These are phyloP conservation scores for Varanus salvator DNA, from an alignment of 2,113 vertebrate species.

Conservation along the genomic window DNA sequence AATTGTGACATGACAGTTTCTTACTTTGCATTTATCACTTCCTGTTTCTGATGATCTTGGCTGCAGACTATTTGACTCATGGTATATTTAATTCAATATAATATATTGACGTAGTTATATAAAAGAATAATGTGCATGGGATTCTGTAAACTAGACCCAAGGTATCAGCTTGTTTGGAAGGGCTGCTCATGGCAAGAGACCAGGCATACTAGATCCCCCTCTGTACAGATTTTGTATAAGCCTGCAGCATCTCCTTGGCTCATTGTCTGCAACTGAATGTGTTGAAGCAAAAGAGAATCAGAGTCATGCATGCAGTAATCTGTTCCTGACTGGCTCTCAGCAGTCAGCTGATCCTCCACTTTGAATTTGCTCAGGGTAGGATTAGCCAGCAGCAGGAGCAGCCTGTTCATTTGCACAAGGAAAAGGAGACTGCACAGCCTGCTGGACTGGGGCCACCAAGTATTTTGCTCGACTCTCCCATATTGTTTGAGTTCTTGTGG, in stretches of 20 bases:
- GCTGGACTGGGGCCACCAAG: neutral
- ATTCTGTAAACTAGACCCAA: too few species aligned
- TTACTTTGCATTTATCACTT: constrained; percentile 27
- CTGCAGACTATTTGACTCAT: constrained; percentile 10
- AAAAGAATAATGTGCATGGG: too few species aligned
- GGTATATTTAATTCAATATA: neutral
- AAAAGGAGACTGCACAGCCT: neutral
- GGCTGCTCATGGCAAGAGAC: neutral
- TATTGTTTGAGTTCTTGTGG: neutral
- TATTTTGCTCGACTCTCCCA: neutral
- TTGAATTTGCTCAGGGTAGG: neutral
- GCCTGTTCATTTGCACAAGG: neutral
- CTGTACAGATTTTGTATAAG: neutral
- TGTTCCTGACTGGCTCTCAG: neutral
- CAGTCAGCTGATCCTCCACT: neutral
- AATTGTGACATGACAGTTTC: constrained; percentile 6
- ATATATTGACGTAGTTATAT: too few species aligned
- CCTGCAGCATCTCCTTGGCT: neutral
- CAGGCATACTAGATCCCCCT: neutral
- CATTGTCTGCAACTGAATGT: neutral
- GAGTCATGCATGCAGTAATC: neutral
- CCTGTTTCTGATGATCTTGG: constrained; percentile 10
- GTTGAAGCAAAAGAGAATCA: neutral
- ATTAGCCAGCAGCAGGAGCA: neutral
- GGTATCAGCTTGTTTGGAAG: neutral